Conservation (phyloP, 1,140 invertebrate genomes). For the Lasioglossum albipes region DNA sequence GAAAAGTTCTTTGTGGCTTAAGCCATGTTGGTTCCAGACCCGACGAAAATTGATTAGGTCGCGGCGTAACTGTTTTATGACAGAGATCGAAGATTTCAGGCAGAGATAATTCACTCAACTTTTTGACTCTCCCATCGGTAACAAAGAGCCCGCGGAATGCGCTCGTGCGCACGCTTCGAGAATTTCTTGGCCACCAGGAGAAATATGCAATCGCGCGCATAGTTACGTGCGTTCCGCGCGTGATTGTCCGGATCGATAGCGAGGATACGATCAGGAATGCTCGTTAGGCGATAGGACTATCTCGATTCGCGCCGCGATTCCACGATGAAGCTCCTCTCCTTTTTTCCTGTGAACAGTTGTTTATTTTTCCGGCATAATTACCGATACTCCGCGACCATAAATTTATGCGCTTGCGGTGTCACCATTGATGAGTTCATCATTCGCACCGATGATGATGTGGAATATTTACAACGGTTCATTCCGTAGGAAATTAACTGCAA, state of each 20-base stretch:
- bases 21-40: too few species aligned
- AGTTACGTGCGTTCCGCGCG: constrained; percentile 33
- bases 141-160: background rate
- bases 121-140: background rate
- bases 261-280: constrained; percentile 55
- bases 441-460: too few species aligned
- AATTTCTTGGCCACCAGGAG: constrained; percentile 26
- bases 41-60: too few species aligned
- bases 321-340: background rate
- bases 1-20: too few species aligned
- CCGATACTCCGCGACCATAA: background rate
- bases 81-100: too few species aligned
- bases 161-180: background rate
- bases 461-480: background rate
- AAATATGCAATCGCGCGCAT: constrained; percentile 41
- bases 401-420: background rate
- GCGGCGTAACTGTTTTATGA: too few species aligned
- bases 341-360: background rate
- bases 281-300: constrained; percentile 52
- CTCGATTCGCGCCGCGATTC: background rate
- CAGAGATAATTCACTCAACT: background rate
- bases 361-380: constrained; percentile 8
- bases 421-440: constrained; percentile 10
- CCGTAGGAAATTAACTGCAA: background rate
- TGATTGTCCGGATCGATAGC: constrained; percentile 60